Base-by-base conservation (phyloP, 2,888 invertebrate species). In the Hydrotaea diabolus region DNA sequence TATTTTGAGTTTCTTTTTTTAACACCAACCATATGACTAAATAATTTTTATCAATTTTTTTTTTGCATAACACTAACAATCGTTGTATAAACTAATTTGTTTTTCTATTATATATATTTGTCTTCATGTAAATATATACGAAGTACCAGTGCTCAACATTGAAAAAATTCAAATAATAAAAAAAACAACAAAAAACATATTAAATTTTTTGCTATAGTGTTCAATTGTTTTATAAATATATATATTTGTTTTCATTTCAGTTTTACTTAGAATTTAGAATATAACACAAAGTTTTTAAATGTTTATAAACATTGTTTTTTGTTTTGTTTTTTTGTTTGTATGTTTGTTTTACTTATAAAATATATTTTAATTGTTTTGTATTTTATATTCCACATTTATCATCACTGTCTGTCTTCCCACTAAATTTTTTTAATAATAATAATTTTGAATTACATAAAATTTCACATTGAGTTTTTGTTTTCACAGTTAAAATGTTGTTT, bases 201-300 rank as follows among this genome's bases (percentile, higher is more conserved):
- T 49, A 13, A 49, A 49, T 49, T 64, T 21, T 53, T 53, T 71
- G 53, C 17, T 49, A n/a, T 71, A 71, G 49, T 71, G 26, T 69
- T 71, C 53, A 69, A 49, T 69, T 69, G 46, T 69, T 69, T 31
- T 43, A 43, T 39, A 43, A 69, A 46, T 49, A 69, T 31, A n/a
- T n/a, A 53, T 71, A 53, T 53, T 71, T 69, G 21, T 69, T 49
- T 69, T 49, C 31, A 31, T 21, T 69, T 71, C 46, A 31, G 23
- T 71, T 71, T 53, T 17, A 53, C 31, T 71, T 71, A 71, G 26
- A 46, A 64, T 71, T 71, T 71, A 71, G 26, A 46, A 64, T 71
- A 49, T 53, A 71, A 71, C 71, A 53, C 71, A 53, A 53, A 71
- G 19, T 69, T 69, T 71, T 71, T 53, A 21, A 71, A 69, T 59